These are phyloP conservation scores for Coboldia fuscipes DNA, from an alignment of 1,140 invertebrate genomes.

Conservation along the genomic window DNA sequence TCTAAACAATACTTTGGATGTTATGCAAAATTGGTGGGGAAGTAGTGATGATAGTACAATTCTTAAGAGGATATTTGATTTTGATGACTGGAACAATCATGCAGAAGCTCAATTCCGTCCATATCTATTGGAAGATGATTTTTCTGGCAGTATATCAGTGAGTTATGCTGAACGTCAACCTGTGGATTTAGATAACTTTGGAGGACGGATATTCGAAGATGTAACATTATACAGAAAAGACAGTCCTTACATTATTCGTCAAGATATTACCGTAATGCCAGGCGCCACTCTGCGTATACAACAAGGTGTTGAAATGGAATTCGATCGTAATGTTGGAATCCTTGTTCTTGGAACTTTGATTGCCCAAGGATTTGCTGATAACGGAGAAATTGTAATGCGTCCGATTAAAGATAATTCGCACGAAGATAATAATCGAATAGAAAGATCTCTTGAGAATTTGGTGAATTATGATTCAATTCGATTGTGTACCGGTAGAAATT, in stretches of 20 bases:
- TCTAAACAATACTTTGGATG: constrained; percentile 71
- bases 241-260: constrained; percentile 61
- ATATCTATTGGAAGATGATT: constrained; percentile 54
- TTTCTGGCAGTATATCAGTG: constrained; percentile 53
- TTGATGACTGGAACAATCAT: constrained; percentile 99
- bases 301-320: constrained; percentile 81
- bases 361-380: constrained; percentile 55
- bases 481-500: constrained; percentile 52
- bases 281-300: constrained; percentile 64
- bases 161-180: constrained; percentile 22
- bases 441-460: constrained; percentile 25
- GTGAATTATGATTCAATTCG: constrained; percentile 35
- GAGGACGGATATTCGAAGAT: constrained; percentile 61
- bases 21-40: constrained; percentile 94
- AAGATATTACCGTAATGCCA: constrained; percentile 95
- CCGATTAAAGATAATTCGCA: constrained; percentile 28
- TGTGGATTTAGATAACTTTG: constrained; percentile 45
- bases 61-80: constrained; percentile 82
- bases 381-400: constrained; percentile 67
- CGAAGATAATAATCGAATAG: constrained; percentile 18
- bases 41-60: constrained; percentile 47
- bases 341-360: constrained; percentile 81
- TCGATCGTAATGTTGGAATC: constrained; percentile 92
- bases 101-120: constrained; percentile 78
- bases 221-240: constrained; percentile 40